A percentile compares a stretch with the other conserved stretches of the same genome.
Conservation (phyloP, 1,140 invertebrate genomes). For the Drosophila nikananu region DNA sequence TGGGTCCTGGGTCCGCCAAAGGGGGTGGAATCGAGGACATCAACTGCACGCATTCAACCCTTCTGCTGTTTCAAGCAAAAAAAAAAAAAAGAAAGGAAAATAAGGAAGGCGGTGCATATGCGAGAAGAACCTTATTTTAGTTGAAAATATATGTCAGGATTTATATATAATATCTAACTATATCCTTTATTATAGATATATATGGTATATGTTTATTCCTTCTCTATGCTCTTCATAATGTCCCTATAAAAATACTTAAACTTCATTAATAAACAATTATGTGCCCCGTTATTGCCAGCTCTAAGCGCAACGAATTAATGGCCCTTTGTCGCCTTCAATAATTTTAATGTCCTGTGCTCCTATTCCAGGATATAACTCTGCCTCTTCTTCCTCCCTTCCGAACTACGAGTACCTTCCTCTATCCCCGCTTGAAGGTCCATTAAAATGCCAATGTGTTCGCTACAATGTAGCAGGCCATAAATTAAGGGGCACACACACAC, state of each 20-base stretch:
- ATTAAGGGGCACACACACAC: conserved; percentile 45
- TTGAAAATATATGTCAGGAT: background rate
- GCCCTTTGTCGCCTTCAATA: conserved; percentile 76
- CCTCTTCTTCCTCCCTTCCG: background rate
- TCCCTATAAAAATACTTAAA: conserved; percentile 83
- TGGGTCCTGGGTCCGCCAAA: background rate
- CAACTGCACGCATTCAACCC: conserved; percentile 56
- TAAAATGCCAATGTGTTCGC: conserved; percentile 80
- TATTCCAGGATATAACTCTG: conserved; percentile 1
- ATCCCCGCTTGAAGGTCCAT: conserved; percentile 69
- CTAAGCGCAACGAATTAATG: conserved; percentile 82
- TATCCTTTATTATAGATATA: background rate
- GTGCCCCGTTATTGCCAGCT: conserved; percentile 72
- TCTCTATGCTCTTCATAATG: conserved; percentile 7
- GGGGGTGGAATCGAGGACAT: conserved; percentile 52
- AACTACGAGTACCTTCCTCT: conserved; percentile 20
- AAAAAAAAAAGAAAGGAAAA: background rate
- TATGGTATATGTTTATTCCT: background rate
- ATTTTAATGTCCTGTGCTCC: conserved; percentile 69
- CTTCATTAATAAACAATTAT: conserved; percentile 84
- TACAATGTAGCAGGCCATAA: conserved; percentile 75
- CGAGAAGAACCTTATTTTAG: background rate
- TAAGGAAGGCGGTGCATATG: conserved; percentile 20
- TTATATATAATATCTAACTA: too few relatives aligned
- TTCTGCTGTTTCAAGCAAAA: conserved; percentile 15